These are phyloP conservation scores for Sarcophaga subvicina DNA, from an alignment of 2,888 invertebrate genomes.

Conservation along the genomic window DNA sequence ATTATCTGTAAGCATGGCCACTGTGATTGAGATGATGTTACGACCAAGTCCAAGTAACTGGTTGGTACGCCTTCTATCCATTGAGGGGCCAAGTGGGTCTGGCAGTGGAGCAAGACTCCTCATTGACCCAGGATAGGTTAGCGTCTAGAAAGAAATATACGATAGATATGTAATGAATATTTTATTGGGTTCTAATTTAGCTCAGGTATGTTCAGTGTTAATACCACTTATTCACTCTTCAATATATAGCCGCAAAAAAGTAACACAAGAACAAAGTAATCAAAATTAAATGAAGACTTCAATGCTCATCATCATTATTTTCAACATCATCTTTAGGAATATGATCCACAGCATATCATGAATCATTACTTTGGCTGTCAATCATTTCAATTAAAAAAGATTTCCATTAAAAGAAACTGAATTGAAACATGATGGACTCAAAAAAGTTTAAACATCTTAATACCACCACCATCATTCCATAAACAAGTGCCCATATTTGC, in stretches of 20 bases:
- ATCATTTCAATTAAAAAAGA: slow-evolving; percentile 47
- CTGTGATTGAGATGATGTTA: no score
- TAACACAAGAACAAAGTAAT: not conserved
- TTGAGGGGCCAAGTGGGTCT: no score
- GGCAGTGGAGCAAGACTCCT: no score
- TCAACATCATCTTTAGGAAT: slow-evolving; percentile 10
- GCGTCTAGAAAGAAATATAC: no score
- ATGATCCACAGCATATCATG: slow-evolving; percentile 29
- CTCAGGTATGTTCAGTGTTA: no score
- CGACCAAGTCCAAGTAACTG: no score
- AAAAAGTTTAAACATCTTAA: slow-evolving; percentile 7
- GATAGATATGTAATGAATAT: no score
- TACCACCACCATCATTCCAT: slow-evolving; percentile 29
- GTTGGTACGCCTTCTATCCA: no score
- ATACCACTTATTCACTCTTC: not conserved
- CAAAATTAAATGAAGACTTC: slow-evolving; percentile 49
- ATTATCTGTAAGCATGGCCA: no score
- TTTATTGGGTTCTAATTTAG: no score
- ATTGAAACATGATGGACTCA: not conserved
- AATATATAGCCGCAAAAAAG: not conserved
- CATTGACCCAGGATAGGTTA: no score
- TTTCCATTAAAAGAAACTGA: slow-evolving; percentile 15
- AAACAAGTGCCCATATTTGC: no score
- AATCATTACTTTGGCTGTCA: slow-evolving; percentile 46
- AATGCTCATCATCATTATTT: not conserved